Evolutionary conservation across 2,888 invertebrate genomes (phyloP), one percentile per base, ranked within the genome.

Genomic region (Athalia cordata): DNA sequence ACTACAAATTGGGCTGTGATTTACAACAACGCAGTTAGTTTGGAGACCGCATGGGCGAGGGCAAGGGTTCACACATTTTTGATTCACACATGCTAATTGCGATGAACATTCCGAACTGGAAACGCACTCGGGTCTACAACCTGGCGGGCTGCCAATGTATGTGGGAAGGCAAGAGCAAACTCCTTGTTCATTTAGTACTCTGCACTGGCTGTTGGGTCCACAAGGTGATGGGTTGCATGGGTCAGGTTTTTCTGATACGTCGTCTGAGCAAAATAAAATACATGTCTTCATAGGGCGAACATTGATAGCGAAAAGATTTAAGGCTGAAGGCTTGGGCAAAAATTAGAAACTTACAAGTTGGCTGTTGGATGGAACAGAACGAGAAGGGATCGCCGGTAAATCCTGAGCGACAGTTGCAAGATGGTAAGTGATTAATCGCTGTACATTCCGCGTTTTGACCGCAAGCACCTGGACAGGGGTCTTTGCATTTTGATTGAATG

Each of bases 201-300:
- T 93, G 86, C 96, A 96, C 84, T 94, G 92, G 83, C 95, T 95
- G 86, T 95, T 95, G 8, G 95, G 94, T 65, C 96, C 96, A 87
- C 96, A 96, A 0, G 95, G 95, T 9, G 94, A 93, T 67, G 95
- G 95, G 81, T 91, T 89, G 86, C 95, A 96, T 9, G 95, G 95
- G 86, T 94, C 91, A 87, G 72, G 84, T 81, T 79, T 90, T 83
- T 88, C 84, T 75, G 87, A 86, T 84, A 87, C 86, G n/a, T 81
- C 77, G 62, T 81, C 80, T 80, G 78, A 79, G 66, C 78, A 76
- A 78, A 79, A 77, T 75, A 29, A 29, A 29, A 29, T 29, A 29
- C 29, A 29, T 29, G 29, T 29, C 29, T 29, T 29, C 29, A 29
- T 29, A 29, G 29, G 29, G 2, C 29, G 29, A 29, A 29, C 29